A percentile compares a stretch with the other conserved stretches of the same genome.
Evolutionary conservation across 2,113 vertebrate genomes (phyloP).

Genomic region (Clupea harengus): DNA sequence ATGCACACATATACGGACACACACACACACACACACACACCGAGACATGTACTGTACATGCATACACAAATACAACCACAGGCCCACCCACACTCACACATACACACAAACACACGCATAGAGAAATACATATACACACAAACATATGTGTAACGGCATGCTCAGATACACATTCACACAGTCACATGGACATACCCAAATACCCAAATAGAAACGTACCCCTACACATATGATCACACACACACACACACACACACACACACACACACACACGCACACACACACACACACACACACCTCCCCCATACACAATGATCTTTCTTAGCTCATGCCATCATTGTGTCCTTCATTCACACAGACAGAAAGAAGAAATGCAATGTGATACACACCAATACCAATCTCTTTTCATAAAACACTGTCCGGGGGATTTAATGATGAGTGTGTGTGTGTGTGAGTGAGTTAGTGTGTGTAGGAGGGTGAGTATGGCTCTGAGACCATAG

Average conservation of each 20-base stretch:
- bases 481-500: neutral
- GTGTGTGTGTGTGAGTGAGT: neutral
- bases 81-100: neutral
- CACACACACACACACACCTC: neutral
- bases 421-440: neutral
- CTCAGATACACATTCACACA: no score
- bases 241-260: neutral
- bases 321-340: neutral
- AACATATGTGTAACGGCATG: no score
- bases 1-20: neutral
- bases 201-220: no score
- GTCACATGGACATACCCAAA: neutral
- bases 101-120: conserved; percentile 10
- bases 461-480: neutral
- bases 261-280: neutral
- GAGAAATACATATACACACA: no score
- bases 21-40: conserved; percentile 20
- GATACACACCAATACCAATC: neutral
- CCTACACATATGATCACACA: neutral
- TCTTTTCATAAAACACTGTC: neutral
- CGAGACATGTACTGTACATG: neutral
- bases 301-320: neutral
- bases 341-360: neutral
- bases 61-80: conserved; percentile 18
- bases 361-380: neutral